Evolutionary conservation across 2,797 vertebrate species (phyloP).

Genomic region (Sphenodon punctatus): DNA sequence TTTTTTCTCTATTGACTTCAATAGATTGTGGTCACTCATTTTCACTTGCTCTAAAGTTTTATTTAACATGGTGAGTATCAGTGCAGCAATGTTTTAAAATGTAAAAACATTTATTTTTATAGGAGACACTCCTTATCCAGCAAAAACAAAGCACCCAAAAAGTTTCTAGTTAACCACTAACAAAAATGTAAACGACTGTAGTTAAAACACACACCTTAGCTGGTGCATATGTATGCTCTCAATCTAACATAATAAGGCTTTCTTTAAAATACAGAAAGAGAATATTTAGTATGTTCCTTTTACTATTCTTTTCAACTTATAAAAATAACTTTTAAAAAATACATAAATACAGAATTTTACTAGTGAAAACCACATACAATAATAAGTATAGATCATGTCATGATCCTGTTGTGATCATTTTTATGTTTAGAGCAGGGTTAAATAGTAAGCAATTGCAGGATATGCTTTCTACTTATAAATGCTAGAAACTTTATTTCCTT

Average conservation of each 20-base stretch:
- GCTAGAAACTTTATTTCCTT: constrained; percentile 57
- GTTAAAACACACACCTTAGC: background rate
- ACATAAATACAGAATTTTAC: constrained; percentile 21
- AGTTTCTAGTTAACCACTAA: background rate
- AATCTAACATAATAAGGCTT: too few relatives aligned
- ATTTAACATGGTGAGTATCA: background rate
- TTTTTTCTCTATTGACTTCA: background rate
- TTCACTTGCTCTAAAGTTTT: constrained; percentile 11
- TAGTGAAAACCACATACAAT: constrained; percentile 35
- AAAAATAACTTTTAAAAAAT: constrained; percentile 1
- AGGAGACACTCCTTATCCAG: constrained; percentile 17
- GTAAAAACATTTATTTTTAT: background rate
- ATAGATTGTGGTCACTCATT: constrained; percentile 18
- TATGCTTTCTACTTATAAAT: constrained; percentile 62
- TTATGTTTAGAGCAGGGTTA: constrained; percentile 81
- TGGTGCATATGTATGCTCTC: background rate
- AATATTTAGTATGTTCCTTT: background rate
- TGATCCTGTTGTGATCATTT: constrained; percentile 72
- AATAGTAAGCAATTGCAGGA: constrained; percentile 79
- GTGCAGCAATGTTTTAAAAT: background rate
- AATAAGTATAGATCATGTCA: constrained; percentile 57
- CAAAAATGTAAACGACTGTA: background rate
- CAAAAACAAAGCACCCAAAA: background rate
- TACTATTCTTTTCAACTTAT: constrained; percentile 34
- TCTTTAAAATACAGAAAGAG: background rate